Conservation (phyloP, 2,888 invertebrate genomes). For the Meloe dianella region DNA sequence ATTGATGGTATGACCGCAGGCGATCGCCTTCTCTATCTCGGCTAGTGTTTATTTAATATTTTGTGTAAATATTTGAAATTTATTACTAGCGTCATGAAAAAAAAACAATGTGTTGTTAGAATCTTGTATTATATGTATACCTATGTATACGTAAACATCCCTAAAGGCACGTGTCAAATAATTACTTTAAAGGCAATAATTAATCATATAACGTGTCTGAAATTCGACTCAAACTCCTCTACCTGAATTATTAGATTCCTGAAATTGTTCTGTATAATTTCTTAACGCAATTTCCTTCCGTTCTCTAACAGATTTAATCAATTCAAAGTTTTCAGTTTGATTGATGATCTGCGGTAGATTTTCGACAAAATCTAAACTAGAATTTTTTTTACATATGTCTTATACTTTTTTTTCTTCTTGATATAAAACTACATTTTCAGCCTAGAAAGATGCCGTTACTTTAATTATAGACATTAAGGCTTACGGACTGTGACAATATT, state of each 20-base stretch:
- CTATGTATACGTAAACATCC: slow-evolving; percentile 13
- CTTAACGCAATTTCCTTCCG: neutral
- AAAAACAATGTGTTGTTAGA: slow-evolving; percentile 6
- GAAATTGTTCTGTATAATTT: slow-evolving; percentile 20
- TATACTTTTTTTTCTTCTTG: neutral
- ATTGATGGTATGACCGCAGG: slow-evolving; percentile 29
- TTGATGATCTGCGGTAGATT: slow-evolving; percentile 12
- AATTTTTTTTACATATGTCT: too few species aligned
- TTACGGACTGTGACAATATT: slow-evolving; percentile 13
- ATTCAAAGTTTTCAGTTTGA: slow-evolving; percentile 10
- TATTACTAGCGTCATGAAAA: slow-evolving; percentile 16
- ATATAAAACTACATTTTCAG: neutral
- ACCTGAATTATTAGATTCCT: slow-evolving; percentile 12
- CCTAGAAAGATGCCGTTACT: slow-evolving; percentile 17
- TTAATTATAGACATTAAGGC: slow-evolving; percentile 23
- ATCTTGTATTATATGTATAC: slow-evolving; percentile 23
- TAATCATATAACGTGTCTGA: slow-evolving; percentile 18
- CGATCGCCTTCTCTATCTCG: neutral
- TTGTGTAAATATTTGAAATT: slow-evolving; percentile 21
- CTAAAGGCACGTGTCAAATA: slow-evolving; percentile 17
- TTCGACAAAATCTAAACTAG: slow-evolving; percentile 21
- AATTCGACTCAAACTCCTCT: slow-evolving; percentile 9
- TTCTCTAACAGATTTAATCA: slow-evolving; percentile 14
- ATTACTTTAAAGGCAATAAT: slow-evolving; percentile 25
- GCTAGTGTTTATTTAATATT: slow-evolving; percentile 24